These are phyloP conservation scores for Lycodopsis pacificus DNA, from an alignment of 2,797 vertebrate species.

Conservation along the genomic window DNA sequence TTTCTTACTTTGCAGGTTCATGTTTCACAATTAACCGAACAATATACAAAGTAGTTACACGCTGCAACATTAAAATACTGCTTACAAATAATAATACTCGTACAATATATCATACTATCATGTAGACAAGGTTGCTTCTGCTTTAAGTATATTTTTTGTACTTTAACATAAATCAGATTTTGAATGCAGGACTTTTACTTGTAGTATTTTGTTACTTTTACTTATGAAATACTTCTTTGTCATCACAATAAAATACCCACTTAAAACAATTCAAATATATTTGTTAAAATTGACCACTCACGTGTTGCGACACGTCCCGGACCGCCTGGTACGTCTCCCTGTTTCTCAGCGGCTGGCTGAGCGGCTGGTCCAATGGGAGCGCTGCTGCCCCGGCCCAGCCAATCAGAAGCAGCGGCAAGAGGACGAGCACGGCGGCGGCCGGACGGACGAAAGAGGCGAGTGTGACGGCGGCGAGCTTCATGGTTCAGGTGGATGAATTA, in stretches of 20 bases:
- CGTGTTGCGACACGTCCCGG: conserved; percentile 41
- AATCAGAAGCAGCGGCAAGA: conserved; percentile 67
- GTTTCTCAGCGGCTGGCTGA: conserved; percentile 44
- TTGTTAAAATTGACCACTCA: conserved; percentile 30
- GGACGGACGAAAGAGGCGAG: conserved; percentile 20
- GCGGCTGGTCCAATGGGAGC: background rate
- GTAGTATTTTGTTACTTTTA: background rate
- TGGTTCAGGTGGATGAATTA: conserved; percentile 7
- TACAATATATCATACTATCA: too few species aligned
- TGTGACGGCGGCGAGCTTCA: conserved; percentile 38
- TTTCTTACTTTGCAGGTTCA: background rate
- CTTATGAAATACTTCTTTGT: background rate
- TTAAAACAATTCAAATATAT: background rate
- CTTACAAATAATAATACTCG: background rate
- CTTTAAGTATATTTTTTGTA: background rate
- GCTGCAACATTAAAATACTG: background rate
- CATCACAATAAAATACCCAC: background rate
- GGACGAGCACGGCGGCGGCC: background rate
- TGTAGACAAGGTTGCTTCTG: too few species aligned
- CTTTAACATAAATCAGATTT: background rate
- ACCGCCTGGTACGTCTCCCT: background rate
- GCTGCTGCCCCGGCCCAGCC: conserved; percentile 42
- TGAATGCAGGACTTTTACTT: too few species aligned
- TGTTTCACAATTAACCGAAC: background rate
- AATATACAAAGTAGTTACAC: background rate